These are phyloP conservation scores for Sorex maritimensis DNA, from an alignment of 2,797 vertebrate genomes.

Conservation along the genomic window DNA sequence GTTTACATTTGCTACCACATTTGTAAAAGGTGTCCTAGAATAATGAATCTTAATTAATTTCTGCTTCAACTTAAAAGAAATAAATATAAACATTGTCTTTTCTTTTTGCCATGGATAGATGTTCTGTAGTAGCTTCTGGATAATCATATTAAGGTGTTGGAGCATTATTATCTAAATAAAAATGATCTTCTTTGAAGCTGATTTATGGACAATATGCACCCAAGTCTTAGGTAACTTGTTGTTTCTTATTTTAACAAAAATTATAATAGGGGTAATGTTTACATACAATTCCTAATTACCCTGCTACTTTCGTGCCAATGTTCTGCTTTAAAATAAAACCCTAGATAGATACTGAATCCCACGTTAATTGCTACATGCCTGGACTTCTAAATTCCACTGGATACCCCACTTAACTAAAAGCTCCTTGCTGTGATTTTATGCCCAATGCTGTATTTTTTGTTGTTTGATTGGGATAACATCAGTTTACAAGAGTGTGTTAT, in stretches of 20 bases:
- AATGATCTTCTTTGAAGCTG: conserved; percentile 2
- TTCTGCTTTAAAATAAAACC: conserved; percentile 21
- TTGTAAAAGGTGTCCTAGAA: conserved; percentile 1
- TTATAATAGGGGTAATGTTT: conserved; percentile 30
- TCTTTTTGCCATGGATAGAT: conserved; percentile 9
- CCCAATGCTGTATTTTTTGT: background rate
- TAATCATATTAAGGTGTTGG: background rate
- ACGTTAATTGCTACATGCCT: background rate
- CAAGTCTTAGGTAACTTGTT: background rate
- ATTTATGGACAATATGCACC: conserved; percentile 45
- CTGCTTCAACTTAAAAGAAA: conserved; percentile 48
- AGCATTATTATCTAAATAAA: conserved; percentile 55
- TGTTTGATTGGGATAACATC: too few species aligned
- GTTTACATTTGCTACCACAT: conserved; percentile 31
- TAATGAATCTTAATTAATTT: conserved; percentile 57
- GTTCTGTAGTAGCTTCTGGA: conserved; percentile 6
- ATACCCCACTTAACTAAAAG: background rate
- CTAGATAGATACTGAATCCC: too few species aligned
- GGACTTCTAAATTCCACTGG: background rate
- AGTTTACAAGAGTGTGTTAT: too few species aligned
- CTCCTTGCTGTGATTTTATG: background rate
- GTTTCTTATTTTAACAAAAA: conserved; percentile 57
- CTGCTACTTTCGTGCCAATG: conserved; percentile 9
- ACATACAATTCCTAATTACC: background rate
- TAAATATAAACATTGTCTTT: conserved; percentile 16